Percentiles rank a stretch among this genome's conserved stretches.
Conservation (phyloP, 1,140 invertebrate genomes). For the Dysdera silvatica region DNA sequence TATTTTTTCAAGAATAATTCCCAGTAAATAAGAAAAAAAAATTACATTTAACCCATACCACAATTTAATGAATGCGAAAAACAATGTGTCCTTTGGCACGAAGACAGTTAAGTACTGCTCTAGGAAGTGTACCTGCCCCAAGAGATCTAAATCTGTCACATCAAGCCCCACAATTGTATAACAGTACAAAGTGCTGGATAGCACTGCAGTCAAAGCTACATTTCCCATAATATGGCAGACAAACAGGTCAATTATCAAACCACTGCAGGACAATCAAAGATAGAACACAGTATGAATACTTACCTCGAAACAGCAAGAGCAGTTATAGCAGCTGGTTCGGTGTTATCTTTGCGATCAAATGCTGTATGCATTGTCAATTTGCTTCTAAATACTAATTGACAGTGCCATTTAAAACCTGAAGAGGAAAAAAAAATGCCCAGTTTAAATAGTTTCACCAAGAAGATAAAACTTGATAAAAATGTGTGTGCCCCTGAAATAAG, state of each 20-base stretch:
- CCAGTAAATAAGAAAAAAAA: slow-evolving; percentile 2
- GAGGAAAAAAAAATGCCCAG: slow-evolving; percentile 16
- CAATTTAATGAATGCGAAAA: no score
- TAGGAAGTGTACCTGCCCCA: no score
- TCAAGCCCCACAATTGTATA: no score
- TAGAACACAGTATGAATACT: slow-evolving; percentile 35
- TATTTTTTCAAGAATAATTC: not conserved
- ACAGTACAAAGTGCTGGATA: no score
- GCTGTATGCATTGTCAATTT: slow-evolving; percentile 99
- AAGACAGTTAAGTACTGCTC: no score
- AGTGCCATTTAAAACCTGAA: slow-evolving; percentile 76
- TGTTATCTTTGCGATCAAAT: slow-evolving; percentile 93
- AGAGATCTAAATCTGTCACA: no score
- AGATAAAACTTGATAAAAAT: not conserved
- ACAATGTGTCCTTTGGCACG: no score
- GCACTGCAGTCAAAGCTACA: no score
- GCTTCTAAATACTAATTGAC: slow-evolving; percentile 85
- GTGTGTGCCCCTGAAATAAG: not conserved
- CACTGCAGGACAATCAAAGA: no score
- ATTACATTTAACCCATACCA: no score
- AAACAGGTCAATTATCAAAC: no score
- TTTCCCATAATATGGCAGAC: no score
- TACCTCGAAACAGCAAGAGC: slow-evolving; percentile 79
- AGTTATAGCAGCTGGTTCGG: slow-evolving; percentile 91
- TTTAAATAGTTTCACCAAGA: not conserved